Evolutionary conservation across 2,797 vertebrate species (phyloP), one percentile per base, ranked within the genome.

Genomic region (Enoplosus armatus): DNA sequence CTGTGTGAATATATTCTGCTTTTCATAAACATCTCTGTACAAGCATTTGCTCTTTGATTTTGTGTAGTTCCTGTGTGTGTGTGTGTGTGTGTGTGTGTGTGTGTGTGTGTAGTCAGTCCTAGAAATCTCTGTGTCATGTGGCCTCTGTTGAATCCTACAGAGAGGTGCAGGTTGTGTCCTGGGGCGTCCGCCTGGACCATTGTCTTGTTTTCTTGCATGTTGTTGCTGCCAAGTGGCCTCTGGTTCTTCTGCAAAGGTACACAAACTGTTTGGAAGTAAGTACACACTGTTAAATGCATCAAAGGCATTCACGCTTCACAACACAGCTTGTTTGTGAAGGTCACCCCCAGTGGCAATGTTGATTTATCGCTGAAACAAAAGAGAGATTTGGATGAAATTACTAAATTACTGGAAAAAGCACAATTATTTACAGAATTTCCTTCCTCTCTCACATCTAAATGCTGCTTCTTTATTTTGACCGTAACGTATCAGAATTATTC

Each of bases 11-110:
- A 29, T 48, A 63, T 48, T 18, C 24, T 3, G 1, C 29, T 75
- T 27, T 33, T 68, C 20, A 55, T 41, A 26, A 69, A 43, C 18
- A 37, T 59, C 59, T 69, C 63, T 75, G n/a, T 65, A 29, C 31
- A 60, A 60, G 47, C 62, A 53, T 84, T 73, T 43, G 37, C 47
- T 54, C 60, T 70, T 35, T 55, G 37, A 64, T 77, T 81, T 31
- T 84, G 55, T 63, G 64, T 66, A 24, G 29, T 31, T 6, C 68
- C 22, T 51, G 15, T 37, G 39, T 65, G n/a, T 41, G 35, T 55
- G 66, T 24, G 37, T 48, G 47, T 65, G 24, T 72, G 47, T 72
- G 33, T 45, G 8, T 74, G 66, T 61, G 26, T 66, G 33, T 59
- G 27, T 37, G n/a, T 65, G n/a, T 48, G 15, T 56, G 31, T 0